Percentiles rank a stretch among this genome's conserved stretches.
phyloP scores from a whole-genome alignment of 2,113 vertebrate species.

The Donacobius atricapilla region DNA sequence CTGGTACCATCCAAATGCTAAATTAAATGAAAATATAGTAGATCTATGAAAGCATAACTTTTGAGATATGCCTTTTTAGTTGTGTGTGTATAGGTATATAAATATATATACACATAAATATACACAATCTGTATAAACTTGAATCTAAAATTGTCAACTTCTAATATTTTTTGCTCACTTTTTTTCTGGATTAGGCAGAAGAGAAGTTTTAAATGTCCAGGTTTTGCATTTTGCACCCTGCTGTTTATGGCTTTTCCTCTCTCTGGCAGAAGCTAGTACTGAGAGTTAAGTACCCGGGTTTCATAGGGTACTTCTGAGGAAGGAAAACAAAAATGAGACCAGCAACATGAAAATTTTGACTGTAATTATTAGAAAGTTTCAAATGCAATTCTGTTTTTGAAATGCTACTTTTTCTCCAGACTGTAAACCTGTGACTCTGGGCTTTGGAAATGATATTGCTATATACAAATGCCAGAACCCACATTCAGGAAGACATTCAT shows the following conservation, averaged over 20 bases:
- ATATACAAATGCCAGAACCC: neutral
- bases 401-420: neutral
- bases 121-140: neutral
- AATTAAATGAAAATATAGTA: neutral
- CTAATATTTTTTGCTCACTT: neutral
- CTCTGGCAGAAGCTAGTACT: neutral
- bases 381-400: neutral
- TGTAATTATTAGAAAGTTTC: neutral
- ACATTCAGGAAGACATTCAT: neutral
- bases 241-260: neutral
- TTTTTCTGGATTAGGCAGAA: neutral
- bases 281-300: neutral
- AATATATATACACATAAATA: no score
- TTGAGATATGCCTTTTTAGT: neutral
- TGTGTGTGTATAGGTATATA: rapidly evolving
- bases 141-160: neutral
- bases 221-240: neutral
- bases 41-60: neutral
- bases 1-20: neutral
- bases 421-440: neutral
- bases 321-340: neutral
- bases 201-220: neutral
- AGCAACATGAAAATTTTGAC: neutral
- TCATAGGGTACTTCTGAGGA: neutral
- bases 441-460: neutral